Evolutionary conservation across 1,140 invertebrate species (phyloP).

Genomic region (Bombus waltoni): DNA sequence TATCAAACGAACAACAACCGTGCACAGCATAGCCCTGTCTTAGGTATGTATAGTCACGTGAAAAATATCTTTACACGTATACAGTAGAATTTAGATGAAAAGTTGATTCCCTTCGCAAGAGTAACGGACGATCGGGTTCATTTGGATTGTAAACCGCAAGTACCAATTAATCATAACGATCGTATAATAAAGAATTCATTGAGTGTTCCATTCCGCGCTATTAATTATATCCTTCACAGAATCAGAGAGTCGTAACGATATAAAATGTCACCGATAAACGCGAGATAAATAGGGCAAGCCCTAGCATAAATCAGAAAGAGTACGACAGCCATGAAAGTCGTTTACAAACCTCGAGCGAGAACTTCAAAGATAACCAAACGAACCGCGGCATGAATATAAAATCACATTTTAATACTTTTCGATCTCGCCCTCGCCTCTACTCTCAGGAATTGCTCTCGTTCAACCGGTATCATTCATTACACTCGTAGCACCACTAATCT

Average conservation of each 20-base stretch:
- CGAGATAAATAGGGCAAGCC: neutral
- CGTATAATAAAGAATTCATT: too few relatives aligned
- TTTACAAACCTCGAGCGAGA: neutral
- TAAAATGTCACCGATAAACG: neutral
- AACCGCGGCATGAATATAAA: neutral
- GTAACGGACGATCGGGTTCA: too few relatives aligned
- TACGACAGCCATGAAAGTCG: neutral
- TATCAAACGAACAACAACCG: too few relatives aligned
- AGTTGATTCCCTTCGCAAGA: too few relatives aligned
- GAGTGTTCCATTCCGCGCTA: neutral
- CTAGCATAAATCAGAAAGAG: neutral
- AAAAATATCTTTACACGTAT: too few relatives aligned
- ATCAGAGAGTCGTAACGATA: neutral
- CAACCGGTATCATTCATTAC: neutral
- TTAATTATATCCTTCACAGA: neutral
- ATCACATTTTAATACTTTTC: neutral
- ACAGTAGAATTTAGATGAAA: too few relatives aligned
- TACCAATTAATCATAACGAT: too few relatives aligned
- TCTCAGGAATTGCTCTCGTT: neutral
- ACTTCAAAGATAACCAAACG: neutral
- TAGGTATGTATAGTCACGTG: too few relatives aligned
- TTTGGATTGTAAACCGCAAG: too few relatives aligned
- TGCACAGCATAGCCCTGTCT: too few relatives aligned
- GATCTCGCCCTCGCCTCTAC: too few relatives aligned
- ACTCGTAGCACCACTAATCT: neutral